Evolutionary conservation across 2,113 vertebrate genomes (phyloP), one percentile per base, ranked within the genome.

Genomic region (Mionectes macconnelli): DNA sequence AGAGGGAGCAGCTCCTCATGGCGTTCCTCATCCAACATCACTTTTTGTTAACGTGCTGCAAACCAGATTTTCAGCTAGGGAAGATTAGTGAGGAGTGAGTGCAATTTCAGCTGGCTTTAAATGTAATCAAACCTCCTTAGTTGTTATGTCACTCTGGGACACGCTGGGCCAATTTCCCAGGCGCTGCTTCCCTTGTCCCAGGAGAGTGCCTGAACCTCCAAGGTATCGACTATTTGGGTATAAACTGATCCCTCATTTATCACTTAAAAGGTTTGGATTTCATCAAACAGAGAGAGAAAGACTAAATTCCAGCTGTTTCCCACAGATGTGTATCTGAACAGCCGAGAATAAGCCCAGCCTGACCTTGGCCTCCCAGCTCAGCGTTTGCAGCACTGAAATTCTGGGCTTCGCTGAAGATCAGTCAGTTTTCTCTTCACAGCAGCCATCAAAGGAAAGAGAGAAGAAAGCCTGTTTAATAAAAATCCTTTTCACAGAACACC

Each of bases 361-460:
- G 95, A 96, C 87, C 95, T 55, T 21, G n/a, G 72, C 89, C 84
- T 77, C 82, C 53, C n/a, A 55, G 91, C 87, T 68, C 66, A 30
- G 70, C 39, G 91, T 66, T 84, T 53, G 16, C n/a, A 62, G 74
- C 33, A 52, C 78, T 76, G 64, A 93, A 95, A 94, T 69, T 62
- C 66, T 24, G 69, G 74, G 91, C 70, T 97, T 72, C 94, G 91
- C 89, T 87, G 84, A 73, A 91, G 84, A 96, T 97, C 91, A 96
- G 70, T 85, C 70, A 12, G 49, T 45, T 76, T 68, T 80, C 91
- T 90, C 67, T 85, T 96, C 93, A 67, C 89, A 96, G 94, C 89
- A 91, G 87, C 84, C 91, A 94, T 91, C 94, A 97, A 96, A 96
- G 67, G 20, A 12, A 68, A 91, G 66, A 31, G 73, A 94, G 73